Evolutionary conservation across 2,888 invertebrate genomes (phyloP), one percentile per base, ranked within the genome.

Genomic region (Melolontha melolontha): DNA sequence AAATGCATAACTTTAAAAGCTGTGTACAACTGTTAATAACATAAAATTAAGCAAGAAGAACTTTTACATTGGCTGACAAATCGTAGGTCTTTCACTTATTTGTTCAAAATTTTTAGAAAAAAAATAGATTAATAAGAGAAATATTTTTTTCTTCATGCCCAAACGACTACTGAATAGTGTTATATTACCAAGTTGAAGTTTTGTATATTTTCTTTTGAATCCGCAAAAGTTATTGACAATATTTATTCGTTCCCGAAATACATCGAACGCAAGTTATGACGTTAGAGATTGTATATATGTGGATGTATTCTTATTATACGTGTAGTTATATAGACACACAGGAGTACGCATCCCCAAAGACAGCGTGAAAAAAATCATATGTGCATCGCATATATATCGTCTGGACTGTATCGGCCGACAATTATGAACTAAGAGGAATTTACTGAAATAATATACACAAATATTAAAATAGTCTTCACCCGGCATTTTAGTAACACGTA

Each of bases 391-490:
- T 22, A 42, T 57, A 55, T 55, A 59, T 47, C 59, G 59, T 59
- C 59, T 59, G 59, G 59, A 27, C 59, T 59, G 59, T 59, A 59
- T 59, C 59, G 59, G 12, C 44, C 7, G 59, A 34, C 44, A 59
- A 59, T 59, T 59, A 59, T 59, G 59, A 59, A 59, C 59, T 59
- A 44, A 59, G 59, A 59, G 59, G 59, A 59, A 59, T 59, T 59
- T 59, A 29, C 59, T 59, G 47, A 59, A 59, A 59, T 59, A 59
- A 59, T 59, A 59, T 59, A 59, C 59, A 59, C 42, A 42, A 42
- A 59, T 59, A 59, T 59, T 59, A 59, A 59, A 59, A 59, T 59
- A 59, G 59, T 59, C 44, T 44, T 34, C 34, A 34, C 10, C 57
- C 42, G 59, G 29, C 44, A 44, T 59, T 59, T 59, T 44, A 59